These are phyloP conservation scores for Margaritifera margaritifera DNA, from an alignment of 2,888 invertebrate species.

Conservation along the genomic window DNA sequence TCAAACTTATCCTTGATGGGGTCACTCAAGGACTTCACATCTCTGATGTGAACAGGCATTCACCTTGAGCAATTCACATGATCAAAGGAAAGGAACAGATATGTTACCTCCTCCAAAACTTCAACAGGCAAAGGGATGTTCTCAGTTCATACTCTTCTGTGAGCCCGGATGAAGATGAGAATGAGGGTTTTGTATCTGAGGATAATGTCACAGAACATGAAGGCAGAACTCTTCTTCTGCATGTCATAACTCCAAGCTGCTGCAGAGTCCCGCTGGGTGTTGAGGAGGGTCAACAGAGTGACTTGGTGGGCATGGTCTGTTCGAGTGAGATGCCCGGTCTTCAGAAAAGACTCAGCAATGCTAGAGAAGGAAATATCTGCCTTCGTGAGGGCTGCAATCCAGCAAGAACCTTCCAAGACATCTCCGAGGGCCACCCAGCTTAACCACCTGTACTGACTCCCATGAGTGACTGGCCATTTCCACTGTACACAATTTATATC, in stretches of 20 bases:
- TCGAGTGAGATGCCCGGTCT: too few relatives aligned
- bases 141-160: not conserved
- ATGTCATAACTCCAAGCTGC: not conserved
- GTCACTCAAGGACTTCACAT: not conserved
- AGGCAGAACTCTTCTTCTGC: not conserved
- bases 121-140: not conserved
- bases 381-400: too few relatives aligned
- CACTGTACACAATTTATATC: conserved; percentile 1
- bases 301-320: too few relatives aligned
- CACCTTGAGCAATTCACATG: not conserved
- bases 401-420: not conserved
- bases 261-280: too few relatives aligned
- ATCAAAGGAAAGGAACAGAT: not conserved
- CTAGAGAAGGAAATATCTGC: too few relatives aligned
- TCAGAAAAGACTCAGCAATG: too few relatives aligned
- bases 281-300: too few relatives aligned
- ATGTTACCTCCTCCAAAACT: not conserved
- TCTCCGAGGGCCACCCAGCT: not conserved
- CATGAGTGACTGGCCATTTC: not conserved
- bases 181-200: not conserved
- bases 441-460: not conserved
- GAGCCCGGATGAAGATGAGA: not conserved
- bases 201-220: not conserved
- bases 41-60: not conserved
- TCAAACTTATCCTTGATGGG: conserved; percentile 6